Conservation (phyloP, 2,888 invertebrate genomes). For the Brenthis ino region DNA sequence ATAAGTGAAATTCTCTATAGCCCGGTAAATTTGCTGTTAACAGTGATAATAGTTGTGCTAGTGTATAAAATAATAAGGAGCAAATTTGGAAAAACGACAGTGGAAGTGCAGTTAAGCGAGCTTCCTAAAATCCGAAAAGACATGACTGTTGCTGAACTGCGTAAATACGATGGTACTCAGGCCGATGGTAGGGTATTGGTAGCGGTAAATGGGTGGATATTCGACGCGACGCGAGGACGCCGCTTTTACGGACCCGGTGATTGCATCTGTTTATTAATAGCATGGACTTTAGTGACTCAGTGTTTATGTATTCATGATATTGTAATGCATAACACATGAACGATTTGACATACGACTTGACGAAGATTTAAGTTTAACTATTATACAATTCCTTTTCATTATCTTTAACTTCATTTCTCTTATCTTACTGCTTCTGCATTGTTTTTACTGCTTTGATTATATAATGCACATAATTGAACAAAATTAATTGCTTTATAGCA, state of each 20-base stretch:
- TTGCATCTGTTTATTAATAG: slow-evolving; percentile 71
- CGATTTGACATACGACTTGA: slow-evolving; percentile 17
- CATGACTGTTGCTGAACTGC: slow-evolving; percentile 93
- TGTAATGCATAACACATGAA: slow-evolving; percentile 46
- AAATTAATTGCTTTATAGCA: too few relatives aligned
- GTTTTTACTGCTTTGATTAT: too few relatives aligned
- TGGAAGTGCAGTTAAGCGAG: slow-evolving; percentile 55
- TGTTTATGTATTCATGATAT: slow-evolving; percentile 39
- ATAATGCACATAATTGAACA: too few relatives aligned
- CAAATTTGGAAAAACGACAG: slow-evolving; percentile 59
- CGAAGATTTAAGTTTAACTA: slow-evolving; percentile 4
- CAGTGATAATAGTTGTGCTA: slow-evolving; percentile 84
- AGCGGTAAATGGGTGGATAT: slow-evolving; percentile 96
- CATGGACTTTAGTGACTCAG: slow-evolving; percentile 53
- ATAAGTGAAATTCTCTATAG: slow-evolving; percentile 81
- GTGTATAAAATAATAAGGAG: slow-evolving; percentile 85
- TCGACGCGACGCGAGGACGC: slow-evolving; percentile 95
- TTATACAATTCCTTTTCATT: too few relatives aligned
- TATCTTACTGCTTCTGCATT: too few relatives aligned
- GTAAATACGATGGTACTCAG: slow-evolving; percentile 92
- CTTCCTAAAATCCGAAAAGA: slow-evolving; percentile 93
- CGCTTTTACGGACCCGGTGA: slow-evolving; percentile 97
- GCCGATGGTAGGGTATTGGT: slow-evolving; percentile 94
- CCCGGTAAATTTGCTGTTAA: slow-evolving; percentile 85
- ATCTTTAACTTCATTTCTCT: too few relatives aligned